Percentiles rank a stretch among this genome's conserved stretches.
phyloP scores from a whole-genome alignment of 92 coral and sea anemone species.

The Anthopleura xanthogrammica region DNA sequence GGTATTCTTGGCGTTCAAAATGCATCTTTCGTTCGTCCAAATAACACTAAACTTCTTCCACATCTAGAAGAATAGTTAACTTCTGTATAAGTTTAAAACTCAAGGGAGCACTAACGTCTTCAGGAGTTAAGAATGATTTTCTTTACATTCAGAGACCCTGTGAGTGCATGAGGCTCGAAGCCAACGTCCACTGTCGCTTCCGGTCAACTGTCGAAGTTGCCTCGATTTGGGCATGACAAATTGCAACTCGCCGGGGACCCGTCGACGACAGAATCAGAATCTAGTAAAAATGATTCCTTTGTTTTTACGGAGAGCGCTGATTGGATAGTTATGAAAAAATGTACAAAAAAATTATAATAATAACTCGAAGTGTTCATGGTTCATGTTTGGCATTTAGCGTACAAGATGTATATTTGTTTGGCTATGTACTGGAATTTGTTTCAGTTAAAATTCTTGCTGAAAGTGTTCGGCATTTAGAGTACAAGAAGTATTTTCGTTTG shows the following conservation, averaged over 20 bases:
- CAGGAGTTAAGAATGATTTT: not conserved
- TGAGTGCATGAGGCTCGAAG: not conserved
- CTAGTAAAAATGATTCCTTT: too few relatives aligned
- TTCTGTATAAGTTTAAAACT: not conserved
- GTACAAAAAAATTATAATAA: too few relatives aligned
- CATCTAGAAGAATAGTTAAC: not conserved
- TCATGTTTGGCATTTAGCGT: too few relatives aligned
- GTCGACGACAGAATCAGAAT: too few relatives aligned
- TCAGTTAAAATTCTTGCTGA: too few relatives aligned
- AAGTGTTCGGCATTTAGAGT: too few relatives aligned
- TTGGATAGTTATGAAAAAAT: too few relatives aligned
- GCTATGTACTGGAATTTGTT: too few relatives aligned
- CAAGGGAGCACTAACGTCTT: not conserved
- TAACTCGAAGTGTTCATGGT: too few relatives aligned
- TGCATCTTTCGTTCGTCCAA: not conserved
- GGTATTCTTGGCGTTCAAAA: not conserved
- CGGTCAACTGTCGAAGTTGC: not conserved
- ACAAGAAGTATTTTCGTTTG: too few relatives aligned
- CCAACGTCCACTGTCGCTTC: not conserved
- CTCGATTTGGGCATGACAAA: not conserved
- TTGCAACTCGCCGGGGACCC: not conserved
- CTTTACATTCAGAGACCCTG: not conserved
- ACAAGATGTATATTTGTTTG: too few relatives aligned
- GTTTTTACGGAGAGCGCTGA: too few relatives aligned
- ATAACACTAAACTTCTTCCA: not conserved